A percentile compares a stretch with the other conserved stretches of the same genome.
Evolutionary conservation across 1,140 invertebrate genomes (phyloP).

Genomic region (Colletes latitarsis): DNA sequence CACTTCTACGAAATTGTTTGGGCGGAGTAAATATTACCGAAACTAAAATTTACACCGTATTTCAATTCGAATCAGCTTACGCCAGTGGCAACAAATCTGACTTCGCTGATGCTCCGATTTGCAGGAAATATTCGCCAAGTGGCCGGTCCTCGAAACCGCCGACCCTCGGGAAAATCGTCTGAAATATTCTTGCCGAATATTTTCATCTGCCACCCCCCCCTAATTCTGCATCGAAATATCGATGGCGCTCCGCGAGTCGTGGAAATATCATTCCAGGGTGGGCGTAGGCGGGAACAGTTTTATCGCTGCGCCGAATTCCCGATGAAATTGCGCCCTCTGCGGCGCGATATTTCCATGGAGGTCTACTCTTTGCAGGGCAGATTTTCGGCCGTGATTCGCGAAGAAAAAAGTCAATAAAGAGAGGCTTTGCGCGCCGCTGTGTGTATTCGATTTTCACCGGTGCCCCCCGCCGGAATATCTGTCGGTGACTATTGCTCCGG

Average conservation of each 20-base stretch:
- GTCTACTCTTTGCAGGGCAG: not conserved
- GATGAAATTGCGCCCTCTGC: constrained; percentile 7
- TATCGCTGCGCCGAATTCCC: not conserved
- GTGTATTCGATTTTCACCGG: not conserved
- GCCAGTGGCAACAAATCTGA: constrained; percentile 55
- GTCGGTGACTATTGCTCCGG: too few relatives aligned
- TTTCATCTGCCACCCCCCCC: not conserved
- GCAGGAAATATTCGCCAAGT: constrained; percentile 44
- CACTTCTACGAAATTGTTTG: too few relatives aligned
- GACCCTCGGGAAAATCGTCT: not conserved
- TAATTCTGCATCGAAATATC: constrained; percentile 15
- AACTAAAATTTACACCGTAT: not conserved
- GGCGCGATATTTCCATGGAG: not conserved
- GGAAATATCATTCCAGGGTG: not conserved
- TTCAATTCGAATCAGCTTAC: constrained; percentile 59
- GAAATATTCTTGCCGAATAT: constrained; percentile 8
- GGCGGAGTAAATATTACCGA: too few relatives aligned
- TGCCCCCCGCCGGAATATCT: too few relatives aligned
- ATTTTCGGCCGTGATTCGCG: not conserved
- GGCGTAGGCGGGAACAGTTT: not conserved
- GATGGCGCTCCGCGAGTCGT: not conserved
- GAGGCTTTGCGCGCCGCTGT: not conserved
- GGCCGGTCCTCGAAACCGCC: not conserved
- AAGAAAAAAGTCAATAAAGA: not conserved
- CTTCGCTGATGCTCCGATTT: constrained; percentile 55